phyloP scores from a whole-genome alignment of 1,140 invertebrate species.

The Maniola jurtina region DNA sequence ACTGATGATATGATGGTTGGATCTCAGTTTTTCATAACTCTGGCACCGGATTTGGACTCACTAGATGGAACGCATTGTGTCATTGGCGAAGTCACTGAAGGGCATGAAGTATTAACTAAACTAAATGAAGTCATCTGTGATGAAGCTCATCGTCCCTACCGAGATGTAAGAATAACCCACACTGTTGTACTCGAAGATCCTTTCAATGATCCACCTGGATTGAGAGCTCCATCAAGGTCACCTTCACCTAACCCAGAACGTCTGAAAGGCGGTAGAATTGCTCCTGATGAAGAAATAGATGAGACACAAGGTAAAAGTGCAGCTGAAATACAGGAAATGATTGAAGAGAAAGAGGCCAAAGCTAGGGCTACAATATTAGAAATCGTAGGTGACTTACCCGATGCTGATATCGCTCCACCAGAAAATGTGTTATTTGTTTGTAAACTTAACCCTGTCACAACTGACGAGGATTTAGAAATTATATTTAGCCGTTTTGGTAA shows the following conservation, averaged over 20 bases:
- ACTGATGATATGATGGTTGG: conserved; percentile 95
- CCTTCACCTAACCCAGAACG: conserved; percentile 92
- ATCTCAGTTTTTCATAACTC: conserved; percentile 98
- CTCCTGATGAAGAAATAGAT: conserved; percentile 96
- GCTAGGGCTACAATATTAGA: conserved; percentile 98
- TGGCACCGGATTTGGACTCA: conserved; percentile 93
- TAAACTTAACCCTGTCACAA: conserved; percentile 99
- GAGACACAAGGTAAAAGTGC: conserved; percentile 91
- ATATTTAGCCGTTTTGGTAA: conserved; percentile 98
- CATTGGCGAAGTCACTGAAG: conserved; percentile 97
- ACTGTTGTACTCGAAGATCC: conserved; percentile 98
- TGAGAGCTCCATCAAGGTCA: conserved; percentile 89
- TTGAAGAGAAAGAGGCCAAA: conserved; percentile 95
- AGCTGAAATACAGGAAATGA: conserved; percentile 92
- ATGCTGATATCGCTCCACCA: conserved; percentile 97
- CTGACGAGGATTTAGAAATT: conserved; percentile 97
- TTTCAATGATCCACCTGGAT: conserved; percentile 90
- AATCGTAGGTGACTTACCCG: conserved; percentile 98
- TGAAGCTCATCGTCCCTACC: conserved; percentile 92
- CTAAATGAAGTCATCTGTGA: conserved; percentile 98
- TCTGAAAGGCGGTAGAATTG: conserved; percentile 91
- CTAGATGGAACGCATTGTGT: conserved; percentile 97
- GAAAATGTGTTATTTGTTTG: conserved; percentile 99
- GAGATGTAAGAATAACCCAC: conserved; percentile 98
- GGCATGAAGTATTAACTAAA: conserved; percentile 91